Conservation (phyloP, 2,113 vertebrate genomes). For the Cinclus cinclus region DNA sequence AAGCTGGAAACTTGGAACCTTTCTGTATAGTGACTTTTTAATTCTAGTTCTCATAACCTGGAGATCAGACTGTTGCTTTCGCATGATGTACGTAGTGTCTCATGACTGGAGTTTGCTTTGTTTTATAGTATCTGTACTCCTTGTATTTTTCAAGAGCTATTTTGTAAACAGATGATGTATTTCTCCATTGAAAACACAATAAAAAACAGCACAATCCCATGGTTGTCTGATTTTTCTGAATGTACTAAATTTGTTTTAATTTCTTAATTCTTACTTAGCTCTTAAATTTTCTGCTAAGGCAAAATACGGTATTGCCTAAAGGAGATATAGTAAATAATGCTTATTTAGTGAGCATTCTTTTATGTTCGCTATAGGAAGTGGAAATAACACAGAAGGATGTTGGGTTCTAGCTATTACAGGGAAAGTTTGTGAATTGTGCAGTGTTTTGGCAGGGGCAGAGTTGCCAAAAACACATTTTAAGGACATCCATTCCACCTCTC, state of each 20-base stretch:
- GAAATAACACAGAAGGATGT: neutral
- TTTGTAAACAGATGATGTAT: slow-evolving; percentile 91
- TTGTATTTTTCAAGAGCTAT: slow-evolving; percentile 91
- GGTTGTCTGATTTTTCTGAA: slow-evolving; percentile 69
- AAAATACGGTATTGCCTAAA: neutral
- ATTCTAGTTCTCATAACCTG: slow-evolving; percentile 84
- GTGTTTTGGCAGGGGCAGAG: neutral
- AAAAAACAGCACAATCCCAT: slow-evolving; percentile 83
- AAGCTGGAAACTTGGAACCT: slow-evolving; percentile 79
- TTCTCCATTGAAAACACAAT: slow-evolving; percentile 89
- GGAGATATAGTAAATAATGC: neutral
- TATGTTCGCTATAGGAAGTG: neutral
- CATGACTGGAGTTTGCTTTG: slow-evolving; percentile 88
- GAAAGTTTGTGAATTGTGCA: neutral
- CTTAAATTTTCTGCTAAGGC: neutral
- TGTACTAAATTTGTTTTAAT: neutral
- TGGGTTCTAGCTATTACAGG: neutral
- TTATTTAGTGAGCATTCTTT: neutral
- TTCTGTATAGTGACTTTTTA: slow-evolving; percentile 86
- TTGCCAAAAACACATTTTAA: neutral
- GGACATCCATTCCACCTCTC: neutral
- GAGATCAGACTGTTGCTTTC: slow-evolving; percentile 87
- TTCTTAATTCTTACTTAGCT: neutral
- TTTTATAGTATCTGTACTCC: slow-evolving; percentile 89
- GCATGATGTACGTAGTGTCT: slow-evolving; percentile 87